Evolutionary conservation across 64 coral and sea anemone species (phyloP).

Genomic region (Trachythela sp.): DNA sequence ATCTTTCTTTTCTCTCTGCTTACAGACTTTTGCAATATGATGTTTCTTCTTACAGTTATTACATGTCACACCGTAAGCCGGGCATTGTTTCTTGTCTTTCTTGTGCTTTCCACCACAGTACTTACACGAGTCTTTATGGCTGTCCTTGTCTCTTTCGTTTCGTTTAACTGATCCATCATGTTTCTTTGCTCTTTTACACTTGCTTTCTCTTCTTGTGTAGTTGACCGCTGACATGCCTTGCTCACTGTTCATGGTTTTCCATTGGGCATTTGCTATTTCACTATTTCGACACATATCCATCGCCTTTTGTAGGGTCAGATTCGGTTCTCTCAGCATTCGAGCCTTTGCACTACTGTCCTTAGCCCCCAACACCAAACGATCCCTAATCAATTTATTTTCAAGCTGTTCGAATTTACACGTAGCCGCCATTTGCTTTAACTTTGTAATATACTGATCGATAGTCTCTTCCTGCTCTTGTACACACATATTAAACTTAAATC

Average conservation of each 20-base stretch:
- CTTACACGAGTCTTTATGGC: background rate
- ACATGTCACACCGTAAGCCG: slow-evolving; percentile 49
- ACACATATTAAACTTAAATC: slow-evolving; percentile 46
- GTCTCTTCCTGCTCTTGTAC: slow-evolving; percentile 40
- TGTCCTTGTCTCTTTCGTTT: slow-evolving; percentile 43
- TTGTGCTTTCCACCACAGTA: slow-evolving; percentile 50
- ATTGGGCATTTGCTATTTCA: slow-evolving; percentile 25
- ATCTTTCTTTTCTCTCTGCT: too few species aligned
- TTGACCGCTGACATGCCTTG: slow-evolving; percentile 31
- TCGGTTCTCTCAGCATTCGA: slow-evolving; percentile 43
- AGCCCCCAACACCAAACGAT: slow-evolving; percentile 36
- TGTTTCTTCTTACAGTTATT: slow-evolving; percentile 36
- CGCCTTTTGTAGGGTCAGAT: slow-evolving; percentile 28
- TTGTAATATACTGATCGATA: slow-evolving; percentile 50
- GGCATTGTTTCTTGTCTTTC: slow-evolving; percentile 45
- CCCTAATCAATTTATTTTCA: slow-evolving; percentile 36
- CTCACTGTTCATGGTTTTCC: slow-evolving; percentile 40
- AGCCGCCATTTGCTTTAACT: slow-evolving; percentile 34
- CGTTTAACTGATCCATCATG: slow-evolving; percentile 16
- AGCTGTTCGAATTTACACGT: slow-evolving; percentile 47
- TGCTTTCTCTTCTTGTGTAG: slow-evolving; percentile 33
- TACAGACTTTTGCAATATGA: slow-evolving; percentile 26
- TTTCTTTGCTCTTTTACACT: slow-evolving; percentile 16
- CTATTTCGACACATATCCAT: slow-evolving; percentile 38
- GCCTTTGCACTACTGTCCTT: slow-evolving; percentile 17